Evolutionary conservation across 2,797 vertebrate species (phyloP).

Genomic region (Scolopax bukidnonensis): DNA sequence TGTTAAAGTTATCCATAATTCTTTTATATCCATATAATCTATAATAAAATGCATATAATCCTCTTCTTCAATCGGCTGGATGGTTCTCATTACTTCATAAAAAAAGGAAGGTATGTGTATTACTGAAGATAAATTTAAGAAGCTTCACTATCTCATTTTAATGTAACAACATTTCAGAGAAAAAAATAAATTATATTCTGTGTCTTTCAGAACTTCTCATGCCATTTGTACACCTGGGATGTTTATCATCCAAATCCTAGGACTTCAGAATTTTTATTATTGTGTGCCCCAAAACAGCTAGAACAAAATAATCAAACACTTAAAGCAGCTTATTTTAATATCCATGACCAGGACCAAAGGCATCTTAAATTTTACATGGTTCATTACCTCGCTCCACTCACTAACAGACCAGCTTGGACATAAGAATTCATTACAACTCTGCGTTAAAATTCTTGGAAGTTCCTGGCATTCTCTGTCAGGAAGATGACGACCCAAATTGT

Average conservation of each 20-base stretch:
- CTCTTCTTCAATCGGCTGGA: neutral
- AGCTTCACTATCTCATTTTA: neutral
- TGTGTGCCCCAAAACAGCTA: neutral
- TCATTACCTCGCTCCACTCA: slow-evolving; percentile 93
- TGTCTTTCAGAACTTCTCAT: neutral
- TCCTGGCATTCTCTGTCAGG: slow-evolving; percentile 86
- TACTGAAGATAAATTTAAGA: neutral
- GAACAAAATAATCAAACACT: neutral
- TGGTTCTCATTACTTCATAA: neutral
- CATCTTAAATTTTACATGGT: neutral
- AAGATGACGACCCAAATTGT: slow-evolving; percentile 88
- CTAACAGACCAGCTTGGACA: slow-evolving; percentile 90
- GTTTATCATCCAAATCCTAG: neutral
- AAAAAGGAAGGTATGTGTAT: neutral
- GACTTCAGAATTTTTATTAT: neutral
- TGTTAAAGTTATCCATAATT: neutral
- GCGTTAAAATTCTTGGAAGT: slow-evolving; percentile 77
- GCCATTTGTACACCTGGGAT: neutral
- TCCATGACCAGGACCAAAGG: rapidly evolving
- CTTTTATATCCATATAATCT: neutral
- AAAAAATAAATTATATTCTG: neutral
- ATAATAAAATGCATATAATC: neutral
- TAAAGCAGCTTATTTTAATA: neutral
- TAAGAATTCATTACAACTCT: slow-evolving; percentile 86
- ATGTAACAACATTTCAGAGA: neutral